A percentile compares a stretch with the other conserved stretches of the same genome.
Evolutionary conservation across 2,797 vertebrate species (phyloP).

Genomic region (Avahi laniger): DNA sequence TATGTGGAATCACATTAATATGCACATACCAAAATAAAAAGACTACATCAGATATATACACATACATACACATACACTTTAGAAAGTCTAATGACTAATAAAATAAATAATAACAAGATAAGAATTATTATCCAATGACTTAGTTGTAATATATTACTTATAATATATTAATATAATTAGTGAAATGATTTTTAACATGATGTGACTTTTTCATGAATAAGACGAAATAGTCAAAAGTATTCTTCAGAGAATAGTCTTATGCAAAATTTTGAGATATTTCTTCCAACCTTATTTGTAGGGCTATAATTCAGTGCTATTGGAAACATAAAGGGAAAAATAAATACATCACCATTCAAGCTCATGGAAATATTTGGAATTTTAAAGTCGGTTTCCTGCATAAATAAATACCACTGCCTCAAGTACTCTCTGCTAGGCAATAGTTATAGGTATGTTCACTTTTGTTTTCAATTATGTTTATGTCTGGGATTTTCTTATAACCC

Average conservation of each 20-base stretch:
- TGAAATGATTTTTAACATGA: background rate
- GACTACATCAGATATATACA: background rate
- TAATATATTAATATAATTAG: background rate
- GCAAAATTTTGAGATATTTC: conserved; percentile 6
- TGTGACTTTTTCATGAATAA: conserved; percentile 1
- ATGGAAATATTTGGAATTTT: conserved; percentile 20
- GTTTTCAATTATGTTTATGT: conserved; percentile 42
- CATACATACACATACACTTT: background rate
- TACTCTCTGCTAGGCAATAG: background rate
- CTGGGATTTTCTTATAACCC: conserved; percentile 23
- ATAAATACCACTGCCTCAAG: background rate
- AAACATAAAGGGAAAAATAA: background rate
- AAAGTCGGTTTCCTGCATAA: conserved; percentile 28
- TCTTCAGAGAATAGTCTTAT: conserved; percentile 42
- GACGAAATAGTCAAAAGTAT: conserved; percentile 22
- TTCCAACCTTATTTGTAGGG: background rate
- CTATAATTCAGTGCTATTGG: background rate
- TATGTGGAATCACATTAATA: background rate
- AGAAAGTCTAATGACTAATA: background rate
- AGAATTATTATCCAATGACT: background rate
- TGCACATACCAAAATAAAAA: background rate
- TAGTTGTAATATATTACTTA: conserved; percentile 36
- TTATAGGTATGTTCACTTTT: conserved; percentile 1
- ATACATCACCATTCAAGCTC: background rate
- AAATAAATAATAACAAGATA: background rate